A percentile compares a stretch with the other conserved stretches of the same genome.
phyloP scores from a whole-genome alignment of 2,797 vertebrate genomes.

The Monodelphis domestica region DNA sequence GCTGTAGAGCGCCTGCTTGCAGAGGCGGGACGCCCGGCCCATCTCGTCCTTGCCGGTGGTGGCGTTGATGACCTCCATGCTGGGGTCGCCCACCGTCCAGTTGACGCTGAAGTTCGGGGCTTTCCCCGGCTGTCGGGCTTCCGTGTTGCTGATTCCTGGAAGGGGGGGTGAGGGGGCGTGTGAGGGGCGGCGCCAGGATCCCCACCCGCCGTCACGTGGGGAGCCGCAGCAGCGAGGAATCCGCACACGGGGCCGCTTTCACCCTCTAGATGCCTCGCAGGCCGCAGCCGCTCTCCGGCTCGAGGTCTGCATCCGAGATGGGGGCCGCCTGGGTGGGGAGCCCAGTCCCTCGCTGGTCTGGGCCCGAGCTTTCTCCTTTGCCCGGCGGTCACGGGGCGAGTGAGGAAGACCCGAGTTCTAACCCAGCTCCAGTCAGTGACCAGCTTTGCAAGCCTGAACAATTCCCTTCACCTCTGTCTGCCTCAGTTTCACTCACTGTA shows the following conservation, averaged over 20 bases:
- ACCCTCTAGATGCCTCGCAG: too few species aligned
- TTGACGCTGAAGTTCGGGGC: conserved; percentile 99
- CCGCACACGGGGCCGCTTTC: too few species aligned
- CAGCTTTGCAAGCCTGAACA: background rate
- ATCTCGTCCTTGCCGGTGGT: conserved; percentile 98
- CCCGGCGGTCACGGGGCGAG: too few species aligned
- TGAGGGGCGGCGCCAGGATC: too few species aligned
- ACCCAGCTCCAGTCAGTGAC: background rate
- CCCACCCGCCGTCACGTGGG: too few species aligned
- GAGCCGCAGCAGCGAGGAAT: too few species aligned
- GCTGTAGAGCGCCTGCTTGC: conserved; percentile 95
- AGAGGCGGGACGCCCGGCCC: conserved; percentile 95
- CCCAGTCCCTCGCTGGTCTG: too few species aligned
- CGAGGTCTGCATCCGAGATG: too few species aligned
- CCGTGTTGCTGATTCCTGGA: conserved; percentile 96
- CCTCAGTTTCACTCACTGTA: background rate
- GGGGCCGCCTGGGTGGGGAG: too few species aligned
- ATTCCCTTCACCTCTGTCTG: background rate
- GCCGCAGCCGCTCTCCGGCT: too few species aligned
- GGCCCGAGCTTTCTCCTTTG: too few species aligned
- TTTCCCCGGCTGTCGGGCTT: conserved; percentile 96
- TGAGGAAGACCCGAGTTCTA: background rate
- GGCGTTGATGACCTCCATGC: conserved; percentile 95
- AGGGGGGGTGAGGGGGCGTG: background rate
- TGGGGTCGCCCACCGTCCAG: conserved; percentile 94